A percentile compares a stretch with the other conserved stretches of the same genome.
Conservation (phyloP, 2,797 vertebrate species). For the Bradypodion ventrale region DNA sequence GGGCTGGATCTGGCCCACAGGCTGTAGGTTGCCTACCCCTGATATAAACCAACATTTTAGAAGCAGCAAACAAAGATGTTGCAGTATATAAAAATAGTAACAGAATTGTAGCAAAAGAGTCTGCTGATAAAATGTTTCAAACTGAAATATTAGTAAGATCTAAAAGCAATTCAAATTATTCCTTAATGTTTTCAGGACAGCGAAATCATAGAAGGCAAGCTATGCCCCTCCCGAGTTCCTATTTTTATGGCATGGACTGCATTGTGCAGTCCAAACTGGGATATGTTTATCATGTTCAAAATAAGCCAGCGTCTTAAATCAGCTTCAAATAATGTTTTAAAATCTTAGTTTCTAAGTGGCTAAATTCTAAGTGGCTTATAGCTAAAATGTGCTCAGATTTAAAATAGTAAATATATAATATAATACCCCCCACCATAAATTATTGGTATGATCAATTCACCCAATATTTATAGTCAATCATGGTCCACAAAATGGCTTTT, state of each 20-base stretch:
- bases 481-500: no score
- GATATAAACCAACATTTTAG: not conserved
- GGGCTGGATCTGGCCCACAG: no score
- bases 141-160: not conserved
- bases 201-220: not conserved
- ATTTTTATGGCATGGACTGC: not conserved
- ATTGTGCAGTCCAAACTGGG: not conserved
- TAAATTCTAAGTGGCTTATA: not conserved
- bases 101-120: not conserved
- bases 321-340: not conserved
- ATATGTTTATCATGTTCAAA: not conserved
- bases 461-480: no score
- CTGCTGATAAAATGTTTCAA: not conserved
- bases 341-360: not conserved
- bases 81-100: not conserved
- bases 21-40: no score
- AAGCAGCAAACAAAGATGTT: not conserved
- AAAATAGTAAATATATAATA: not conserved
- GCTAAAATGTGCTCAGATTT: not conserved
- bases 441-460: no score
- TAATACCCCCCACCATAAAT: not conserved
- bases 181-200: not conserved
- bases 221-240: not conserved
- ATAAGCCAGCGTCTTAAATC: not conserved
- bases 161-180: not conserved